Evolutionary conservation across 2,797 vertebrate genomes (phyloP), one percentile per base, ranked within the genome.

Genomic region (Falco berigora): DNA sequence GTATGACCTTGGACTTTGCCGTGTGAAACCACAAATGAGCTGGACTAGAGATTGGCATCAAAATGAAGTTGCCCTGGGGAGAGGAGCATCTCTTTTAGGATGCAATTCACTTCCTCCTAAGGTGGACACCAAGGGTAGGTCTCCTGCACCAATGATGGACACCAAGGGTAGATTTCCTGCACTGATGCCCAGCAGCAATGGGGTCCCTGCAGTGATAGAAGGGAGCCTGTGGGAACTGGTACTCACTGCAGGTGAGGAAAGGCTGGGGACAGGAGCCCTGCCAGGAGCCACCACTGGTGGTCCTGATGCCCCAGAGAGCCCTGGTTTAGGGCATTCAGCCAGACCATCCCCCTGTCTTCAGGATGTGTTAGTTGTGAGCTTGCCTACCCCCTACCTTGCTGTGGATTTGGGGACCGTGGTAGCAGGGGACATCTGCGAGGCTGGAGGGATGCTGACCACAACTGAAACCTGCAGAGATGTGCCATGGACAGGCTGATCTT

Each of bases 381-480:
- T 47, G 10, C 25, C 38, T 40, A 32, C 17, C 4, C 7, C n/a
- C 12, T 30, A 13, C 7, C 19, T 14, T 7, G 8, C 13, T 9
- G 59, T 34, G 68, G 27, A 3, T 0, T 0, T 8, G 13, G 42
- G 15, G 32, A 14, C n/a, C 0, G 0, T 5, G 67, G 59, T 22
- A 20, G 8, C 58, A 36, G 21, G 40, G 59, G 28, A 25, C 59
- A 64, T 12, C 30, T 56, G 63, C 2, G 8, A n/a, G 64, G 52
- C 52, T 63, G 61, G 47, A 62, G 38, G 8, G 36, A 18, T 50
- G 49, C 24, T 91, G 73, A 10, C 30, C 59, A 58, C 4, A 10
- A 1, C 25, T 28, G 46, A 47, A 55, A 10, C 34, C 47, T 46
- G 15, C n/a, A 46, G 73, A 56, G 32, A 14, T n/a, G 52, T 12